A percentile compares a stretch with the other conserved stretches of the same genome.
Conservation (phyloP, 2,888 invertebrate genomes). For the Piscicola geometra region DNA sequence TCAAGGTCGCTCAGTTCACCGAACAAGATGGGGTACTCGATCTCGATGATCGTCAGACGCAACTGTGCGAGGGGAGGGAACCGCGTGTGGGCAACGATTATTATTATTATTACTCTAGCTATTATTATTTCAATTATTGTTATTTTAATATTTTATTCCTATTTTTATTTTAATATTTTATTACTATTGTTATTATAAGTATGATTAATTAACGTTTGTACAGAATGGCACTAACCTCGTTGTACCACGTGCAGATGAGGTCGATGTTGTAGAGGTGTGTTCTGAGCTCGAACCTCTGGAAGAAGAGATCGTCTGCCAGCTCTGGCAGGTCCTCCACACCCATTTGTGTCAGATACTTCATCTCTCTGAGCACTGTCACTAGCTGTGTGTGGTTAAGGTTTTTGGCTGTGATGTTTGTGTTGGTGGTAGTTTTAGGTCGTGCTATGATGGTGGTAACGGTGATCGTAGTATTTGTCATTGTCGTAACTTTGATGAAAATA, state of each 20-base stretch:
- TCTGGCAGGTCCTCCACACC: slow-evolving; percentile 61
- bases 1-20: slow-evolving; percentile 79
- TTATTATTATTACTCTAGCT: too few relatives aligned
- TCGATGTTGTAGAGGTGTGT: slow-evolving; percentile 64
- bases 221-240: slow-evolving; percentile 61
- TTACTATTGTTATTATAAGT: too few relatives aligned
- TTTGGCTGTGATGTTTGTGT: slow-evolving; percentile 10
- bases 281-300: slow-evolving; percentile 73
- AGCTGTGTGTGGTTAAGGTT: slow-evolving; percentile 63
- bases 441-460: too few relatives aligned
- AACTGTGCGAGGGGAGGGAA: neutral
- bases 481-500: neutral
- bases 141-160: too few relatives aligned
- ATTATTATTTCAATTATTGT: too few relatives aligned
- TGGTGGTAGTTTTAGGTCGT: neutral
- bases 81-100: too few relatives aligned
- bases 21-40: slow-evolving; percentile 80
- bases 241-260: slow-evolving; percentile 66
- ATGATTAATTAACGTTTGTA: slow-evolving; percentile 10
- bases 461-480: neutral
- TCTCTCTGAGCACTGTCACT: slow-evolving; percentile 77
- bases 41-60: slow-evolving; percentile 71
- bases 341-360: slow-evolving; percentile 74
- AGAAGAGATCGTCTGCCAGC: slow-evolving; percentile 68
- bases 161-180: too few relatives aligned